Evolutionary conservation across 2,113 vertebrate genomes (phyloP).

Genomic region (Pimephales promelas): DNA sequence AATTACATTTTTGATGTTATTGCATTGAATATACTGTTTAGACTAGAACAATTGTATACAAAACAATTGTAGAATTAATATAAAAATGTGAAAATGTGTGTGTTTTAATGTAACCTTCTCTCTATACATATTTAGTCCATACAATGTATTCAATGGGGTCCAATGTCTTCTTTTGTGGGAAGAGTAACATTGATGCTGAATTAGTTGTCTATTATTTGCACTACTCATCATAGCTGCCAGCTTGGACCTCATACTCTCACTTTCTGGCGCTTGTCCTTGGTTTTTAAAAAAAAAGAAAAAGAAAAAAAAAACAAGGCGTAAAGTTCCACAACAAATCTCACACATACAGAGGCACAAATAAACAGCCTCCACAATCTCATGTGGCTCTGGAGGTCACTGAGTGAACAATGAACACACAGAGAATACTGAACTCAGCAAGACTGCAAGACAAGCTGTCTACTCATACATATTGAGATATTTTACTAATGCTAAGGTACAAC

Average conservation of each 20-base stretch:
- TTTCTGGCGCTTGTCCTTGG: constrained; percentile 68
- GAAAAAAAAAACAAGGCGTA: constrained; percentile 54
- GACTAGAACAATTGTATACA: too few relatives aligned
- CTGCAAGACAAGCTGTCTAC: not conserved
- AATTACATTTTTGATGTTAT: too few relatives aligned
- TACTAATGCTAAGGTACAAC: not conserved
- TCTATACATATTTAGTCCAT: too few relatives aligned
- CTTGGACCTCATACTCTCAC: constrained; percentile 60
- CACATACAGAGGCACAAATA: constrained; percentile 60
- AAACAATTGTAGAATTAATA: too few relatives aligned
- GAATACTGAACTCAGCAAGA: constrained; percentile 13
- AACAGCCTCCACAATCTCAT: constrained; percentile 55
- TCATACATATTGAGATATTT: not conserved
- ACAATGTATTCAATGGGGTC: not conserved
- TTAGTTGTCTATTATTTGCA: constrained; percentile 43
- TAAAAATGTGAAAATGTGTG: too few relatives aligned
- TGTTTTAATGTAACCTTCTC: too few relatives aligned
- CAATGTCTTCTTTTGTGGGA: not conserved
- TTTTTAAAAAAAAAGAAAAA: too few relatives aligned
- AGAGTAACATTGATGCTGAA: not conserved
- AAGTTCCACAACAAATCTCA: constrained; percentile 65
- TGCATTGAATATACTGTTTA: too few relatives aligned
- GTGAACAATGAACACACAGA: constrained; percentile 67
- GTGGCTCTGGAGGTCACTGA: constrained; percentile 44
- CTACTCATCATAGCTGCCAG: constrained; percentile 58